These are phyloP conservation scores for Spheniscus mendiculus DNA, from an alignment of 2,113 vertebrate species.

Conservation along the genomic window DNA sequence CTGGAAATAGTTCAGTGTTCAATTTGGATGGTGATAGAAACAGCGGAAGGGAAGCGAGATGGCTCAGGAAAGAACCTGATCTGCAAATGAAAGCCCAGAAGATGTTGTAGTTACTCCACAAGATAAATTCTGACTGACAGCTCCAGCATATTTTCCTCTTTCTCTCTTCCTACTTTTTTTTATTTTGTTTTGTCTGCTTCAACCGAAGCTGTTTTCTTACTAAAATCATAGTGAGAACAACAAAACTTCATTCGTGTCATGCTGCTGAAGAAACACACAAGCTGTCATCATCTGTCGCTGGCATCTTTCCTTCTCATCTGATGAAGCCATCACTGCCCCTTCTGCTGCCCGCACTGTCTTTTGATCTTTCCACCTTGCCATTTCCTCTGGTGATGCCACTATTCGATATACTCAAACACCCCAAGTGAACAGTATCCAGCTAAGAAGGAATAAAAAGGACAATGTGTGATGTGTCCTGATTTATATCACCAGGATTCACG, in stretches of 20 bases:
- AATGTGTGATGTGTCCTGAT: fast-evolving
- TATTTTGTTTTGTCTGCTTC: background rate
- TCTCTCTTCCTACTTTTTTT: background rate
- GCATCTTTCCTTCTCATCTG: background rate
- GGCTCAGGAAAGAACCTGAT: background rate
- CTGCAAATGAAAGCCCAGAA: background rate
- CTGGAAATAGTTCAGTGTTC: background rate
- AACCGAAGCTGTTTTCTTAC: background rate
- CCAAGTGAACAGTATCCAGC: background rate
- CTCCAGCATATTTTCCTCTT: background rate
- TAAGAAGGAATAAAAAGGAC: background rate
- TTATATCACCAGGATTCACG: fast-evolving
- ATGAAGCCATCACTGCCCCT: background rate
- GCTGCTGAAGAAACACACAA: background rate
- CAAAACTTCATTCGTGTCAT: background rate
- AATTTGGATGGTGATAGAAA: background rate
- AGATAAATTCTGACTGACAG: background rate
- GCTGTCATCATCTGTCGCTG: background rate
- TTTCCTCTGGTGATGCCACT: background rate
- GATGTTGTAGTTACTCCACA: background rate
- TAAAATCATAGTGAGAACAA: background rate
- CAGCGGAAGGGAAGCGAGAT: background rate
- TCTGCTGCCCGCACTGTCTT: background rate
- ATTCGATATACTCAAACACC: background rate
- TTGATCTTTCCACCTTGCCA: background rate